Evolutionary conservation across 1,140 invertebrate genomes (phyloP).

Genomic region (Drosophila takahashii): DNA sequence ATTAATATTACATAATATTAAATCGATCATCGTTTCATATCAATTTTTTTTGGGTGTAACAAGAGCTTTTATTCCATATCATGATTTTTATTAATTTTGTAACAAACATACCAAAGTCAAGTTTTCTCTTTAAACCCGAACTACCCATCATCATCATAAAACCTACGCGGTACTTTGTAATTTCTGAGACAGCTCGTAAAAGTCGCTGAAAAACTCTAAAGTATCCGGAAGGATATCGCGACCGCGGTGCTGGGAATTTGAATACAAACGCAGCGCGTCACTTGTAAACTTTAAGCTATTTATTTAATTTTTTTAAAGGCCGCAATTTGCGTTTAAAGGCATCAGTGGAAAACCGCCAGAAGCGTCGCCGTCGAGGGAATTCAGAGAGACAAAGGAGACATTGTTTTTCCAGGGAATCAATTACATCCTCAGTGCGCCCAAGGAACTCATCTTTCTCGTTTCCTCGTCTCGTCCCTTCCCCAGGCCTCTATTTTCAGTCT

Average conservation of each 20-base stretch:
- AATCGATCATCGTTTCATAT: no score
- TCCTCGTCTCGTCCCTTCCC: not conserved
- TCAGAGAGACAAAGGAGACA: conserved; percentile 42
- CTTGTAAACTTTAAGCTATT: conserved; percentile 77
- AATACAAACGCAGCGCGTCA: conserved; percentile 59
- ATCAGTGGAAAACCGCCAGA: conserved; percentile 13
- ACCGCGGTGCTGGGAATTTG: conserved; percentile 37
- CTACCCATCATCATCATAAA: conserved; percentile 12
- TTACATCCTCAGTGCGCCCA: conserved; percentile 52
- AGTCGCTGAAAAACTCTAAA: conserved; percentile 15
- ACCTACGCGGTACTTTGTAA: conserved; percentile 19
- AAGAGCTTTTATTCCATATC: no score
- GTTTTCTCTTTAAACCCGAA: not conserved
- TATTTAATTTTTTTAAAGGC: conserved; percentile 59
- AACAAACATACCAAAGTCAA: no score
- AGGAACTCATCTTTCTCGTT: conserved; percentile 24
- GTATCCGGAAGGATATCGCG: conserved; percentile 38
- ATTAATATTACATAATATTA: no score
- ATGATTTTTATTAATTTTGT: no score
- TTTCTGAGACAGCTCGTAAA: conserved; percentile 52
- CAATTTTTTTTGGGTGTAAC: no score
- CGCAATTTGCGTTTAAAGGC: conserved; percentile 35
- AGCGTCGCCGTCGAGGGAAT: conserved; percentile 9
- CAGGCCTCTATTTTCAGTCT: not conserved
- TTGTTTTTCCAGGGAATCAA: conserved; percentile 65